A percentile compares a stretch with the other conserved stretches of the same genome.
Evolutionary conservation across 2,113 vertebrate species (phyloP).

Genomic region (Ascaphus truei): DNA sequence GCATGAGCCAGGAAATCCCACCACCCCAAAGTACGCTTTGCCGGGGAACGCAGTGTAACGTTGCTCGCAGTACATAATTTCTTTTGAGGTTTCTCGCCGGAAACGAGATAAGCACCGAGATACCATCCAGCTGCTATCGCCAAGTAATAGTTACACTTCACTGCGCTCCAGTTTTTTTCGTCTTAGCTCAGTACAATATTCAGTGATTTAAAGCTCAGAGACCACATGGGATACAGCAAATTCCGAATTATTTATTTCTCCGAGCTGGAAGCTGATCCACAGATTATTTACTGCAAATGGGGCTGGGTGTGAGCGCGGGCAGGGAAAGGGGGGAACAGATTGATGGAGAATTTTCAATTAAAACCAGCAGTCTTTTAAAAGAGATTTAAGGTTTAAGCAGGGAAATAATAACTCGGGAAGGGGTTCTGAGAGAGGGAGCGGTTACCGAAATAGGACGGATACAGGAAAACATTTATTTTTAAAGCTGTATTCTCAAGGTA

Average conservation of each 20-base stretch:
- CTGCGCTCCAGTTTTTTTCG: constrained; percentile 43
- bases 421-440: background rate
- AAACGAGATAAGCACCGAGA: constrained; percentile 1
- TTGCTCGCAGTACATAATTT: constrained; percentile 5
- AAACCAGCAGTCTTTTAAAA: constrained; percentile 57
- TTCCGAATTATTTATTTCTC: constrained; percentile 58
- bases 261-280: constrained; percentile 44
- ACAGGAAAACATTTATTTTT: background rate
- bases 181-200: constrained; percentile 55
- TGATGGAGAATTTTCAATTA: constrained; percentile 62
- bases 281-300: constrained; percentile 59
- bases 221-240: constrained; percentile 56
- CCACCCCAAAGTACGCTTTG: background rate
- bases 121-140: constrained; percentile 43
- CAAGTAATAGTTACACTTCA: constrained; percentile 55
- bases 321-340: constrained; percentile 34
- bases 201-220: constrained; percentile 56
- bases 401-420: constrained; percentile 47
- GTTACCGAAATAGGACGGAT: background rate
- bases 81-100: background rate
- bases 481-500: background rate
- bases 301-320: constrained; percentile 42
- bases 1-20: too few species aligned
- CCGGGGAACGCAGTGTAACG: background rate
- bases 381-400: constrained; percentile 58